Evolutionary conservation across 2,113 vertebrate species (phyloP).

Genomic region (Macheiramphus alcinus): DNA sequence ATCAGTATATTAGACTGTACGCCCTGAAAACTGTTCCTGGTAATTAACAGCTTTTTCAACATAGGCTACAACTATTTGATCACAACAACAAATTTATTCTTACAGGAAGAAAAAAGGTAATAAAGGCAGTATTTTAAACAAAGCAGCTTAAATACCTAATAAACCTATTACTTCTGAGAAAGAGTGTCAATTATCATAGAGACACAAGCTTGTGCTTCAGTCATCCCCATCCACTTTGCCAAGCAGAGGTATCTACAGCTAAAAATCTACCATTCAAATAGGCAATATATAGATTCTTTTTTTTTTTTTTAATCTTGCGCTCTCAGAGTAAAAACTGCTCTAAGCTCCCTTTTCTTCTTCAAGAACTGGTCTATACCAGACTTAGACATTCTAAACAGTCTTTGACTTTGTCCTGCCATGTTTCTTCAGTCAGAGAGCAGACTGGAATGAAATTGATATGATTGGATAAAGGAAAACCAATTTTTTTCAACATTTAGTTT

Average conservation of each 20-base stretch:
- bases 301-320: not conserved
- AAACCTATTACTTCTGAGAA: not conserved
- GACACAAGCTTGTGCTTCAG: not conserved
- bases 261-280: not conserved
- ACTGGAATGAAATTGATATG: constrained; percentile 65
- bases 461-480: constrained; percentile 75
- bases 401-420: constrained; percentile 56
- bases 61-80: not conserved
- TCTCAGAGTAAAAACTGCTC: not conserved
- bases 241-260: not conserved
- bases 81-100: not conserved
- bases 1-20: not conserved
- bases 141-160: not conserved
- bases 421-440: constrained; percentile 48
- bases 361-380: not conserved
- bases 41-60: not conserved
- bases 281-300: too few relatives aligned
- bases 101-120: not conserved
- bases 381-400: not conserved
- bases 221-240: not conserved
- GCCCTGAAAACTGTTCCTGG: not conserved
- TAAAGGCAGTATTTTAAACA: not conserved
- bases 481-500: constrained; percentile 71
- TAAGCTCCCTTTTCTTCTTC: not conserved
- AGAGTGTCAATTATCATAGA: not conserved